phyloP scores from a whole-genome alignment of 2,113 vertebrate species.

The Neopipo cinnamomea region DNA sequence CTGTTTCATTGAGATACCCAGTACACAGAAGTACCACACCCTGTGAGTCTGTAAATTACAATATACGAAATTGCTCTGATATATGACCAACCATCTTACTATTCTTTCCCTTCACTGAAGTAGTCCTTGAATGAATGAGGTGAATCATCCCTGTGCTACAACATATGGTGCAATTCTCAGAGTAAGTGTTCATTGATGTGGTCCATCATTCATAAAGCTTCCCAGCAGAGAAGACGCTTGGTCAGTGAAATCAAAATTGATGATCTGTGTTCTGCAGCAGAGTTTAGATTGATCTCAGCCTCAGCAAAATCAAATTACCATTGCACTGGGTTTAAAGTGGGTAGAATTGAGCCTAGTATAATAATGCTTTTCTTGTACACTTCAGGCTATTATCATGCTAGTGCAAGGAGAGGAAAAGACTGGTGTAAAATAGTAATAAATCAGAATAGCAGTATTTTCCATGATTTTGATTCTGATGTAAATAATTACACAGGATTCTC shows the following conservation, averaged over 20 bases:
- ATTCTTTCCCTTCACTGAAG: neutral
- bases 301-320: slow-evolving; percentile 46
- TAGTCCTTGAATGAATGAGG: slow-evolving; percentile 27
- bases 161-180: slow-evolving; percentile 58
- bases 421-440: neutral
- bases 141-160: slow-evolving; percentile 41
- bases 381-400: neutral
- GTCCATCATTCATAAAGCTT: slow-evolving; percentile 58
- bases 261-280: slow-evolving; percentile 44
- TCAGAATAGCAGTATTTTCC: neutral
- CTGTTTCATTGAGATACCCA: neutral
- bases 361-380: neutral
- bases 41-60: neutral
- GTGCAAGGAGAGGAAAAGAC: neutral
- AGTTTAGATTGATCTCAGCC: slow-evolving; percentile 50
- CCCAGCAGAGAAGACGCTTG: neutral
- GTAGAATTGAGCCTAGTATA: neutral
- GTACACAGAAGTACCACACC: neutral
- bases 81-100: neutral
- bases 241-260: slow-evolving; percentile 60
- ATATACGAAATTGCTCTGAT: neutral
- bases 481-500: neutral
- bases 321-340: neutral
- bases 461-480: neutral
- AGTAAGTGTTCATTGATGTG: slow-evolving; percentile 41